phyloP scores from a whole-genome alignment of 2,888 invertebrate genomes.

The Nymphalis urticae region DNA sequence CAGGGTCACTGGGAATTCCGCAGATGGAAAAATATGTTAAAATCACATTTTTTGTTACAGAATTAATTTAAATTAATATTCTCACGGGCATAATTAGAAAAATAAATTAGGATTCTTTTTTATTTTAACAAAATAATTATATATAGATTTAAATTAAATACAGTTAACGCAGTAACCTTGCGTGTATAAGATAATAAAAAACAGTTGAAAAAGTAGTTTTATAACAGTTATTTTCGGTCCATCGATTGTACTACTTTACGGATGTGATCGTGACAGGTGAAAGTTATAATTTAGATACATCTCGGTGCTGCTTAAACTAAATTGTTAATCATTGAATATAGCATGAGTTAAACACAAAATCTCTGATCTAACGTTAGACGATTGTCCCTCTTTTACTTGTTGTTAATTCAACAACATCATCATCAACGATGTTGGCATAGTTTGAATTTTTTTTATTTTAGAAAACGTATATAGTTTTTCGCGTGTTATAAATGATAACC shows the following conservation, averaged over 20 bases:
- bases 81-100: too few species aligned
- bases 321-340: too few species aligned
- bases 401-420: too few species aligned
- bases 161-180: constrained; percentile 7
- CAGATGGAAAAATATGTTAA: background rate
- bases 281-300: constrained; percentile 24
- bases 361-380: too few species aligned
- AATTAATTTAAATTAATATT: background rate
- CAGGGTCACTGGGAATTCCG: constrained; percentile 10
- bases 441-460: too few species aligned
- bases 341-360: too few species aligned
- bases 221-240: constrained; percentile 27
- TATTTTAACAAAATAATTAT: background rate
- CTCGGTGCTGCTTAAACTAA: background rate
- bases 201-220: constrained; percentile 8
- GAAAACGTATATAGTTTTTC: too few species aligned
- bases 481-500: too few species aligned
- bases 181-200: constrained; percentile 1
- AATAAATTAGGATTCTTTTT: background rate
- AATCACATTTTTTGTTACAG: background rate
- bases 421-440: too few species aligned
- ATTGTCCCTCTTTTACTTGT: too few species aligned
- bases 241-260: constrained; percentile 28
- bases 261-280: constrained; percentile 25
- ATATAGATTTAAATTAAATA: constrained; percentile 6